Conservation (phyloP, 1,140 invertebrate genomes). For the Heliconius melpomene region DNA sequence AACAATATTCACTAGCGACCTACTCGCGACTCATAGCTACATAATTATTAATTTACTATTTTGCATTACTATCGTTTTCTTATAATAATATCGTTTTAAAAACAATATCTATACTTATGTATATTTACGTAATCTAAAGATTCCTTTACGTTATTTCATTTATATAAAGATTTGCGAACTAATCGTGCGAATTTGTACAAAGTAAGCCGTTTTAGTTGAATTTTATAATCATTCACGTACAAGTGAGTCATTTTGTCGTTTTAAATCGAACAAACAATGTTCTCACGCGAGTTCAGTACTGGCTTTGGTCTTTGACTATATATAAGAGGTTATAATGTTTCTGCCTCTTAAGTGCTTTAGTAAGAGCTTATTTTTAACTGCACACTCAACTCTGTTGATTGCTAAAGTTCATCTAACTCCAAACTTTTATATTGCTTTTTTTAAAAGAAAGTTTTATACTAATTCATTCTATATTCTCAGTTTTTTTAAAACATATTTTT, state of each 20-base stretch:
- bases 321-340: slow-evolving; percentile 23
- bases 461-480: neutral
- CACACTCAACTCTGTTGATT: slow-evolving; percentile 9
- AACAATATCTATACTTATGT: no score
- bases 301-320: neutral
- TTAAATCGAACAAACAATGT: slow-evolving; percentile 22
- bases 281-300: slow-evolving; percentile 26
- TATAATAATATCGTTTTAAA: no score
- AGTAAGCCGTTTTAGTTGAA: slow-evolving; percentile 24
- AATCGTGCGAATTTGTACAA: neutral
- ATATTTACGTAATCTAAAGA: neutral
- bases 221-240: slow-evolving; percentile 28
- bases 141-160: neutral
- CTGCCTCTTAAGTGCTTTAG: slow-evolving; percentile 12
- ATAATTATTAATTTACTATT: no score
- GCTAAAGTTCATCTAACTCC: neutral
- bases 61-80: no score
- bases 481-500: neutral
- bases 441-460: neutral
- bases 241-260: slow-evolving; percentile 28
- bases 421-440: neutral
- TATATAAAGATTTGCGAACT: neutral
- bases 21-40: no score
- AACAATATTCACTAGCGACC: no score
- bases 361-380: slow-evolving; percentile 14